Percentiles rank a stretch among this genome's conserved stretches.
Evolutionary conservation across 1,140 invertebrate species (phyloP).

Genomic region (Theocolax elegans): DNA sequence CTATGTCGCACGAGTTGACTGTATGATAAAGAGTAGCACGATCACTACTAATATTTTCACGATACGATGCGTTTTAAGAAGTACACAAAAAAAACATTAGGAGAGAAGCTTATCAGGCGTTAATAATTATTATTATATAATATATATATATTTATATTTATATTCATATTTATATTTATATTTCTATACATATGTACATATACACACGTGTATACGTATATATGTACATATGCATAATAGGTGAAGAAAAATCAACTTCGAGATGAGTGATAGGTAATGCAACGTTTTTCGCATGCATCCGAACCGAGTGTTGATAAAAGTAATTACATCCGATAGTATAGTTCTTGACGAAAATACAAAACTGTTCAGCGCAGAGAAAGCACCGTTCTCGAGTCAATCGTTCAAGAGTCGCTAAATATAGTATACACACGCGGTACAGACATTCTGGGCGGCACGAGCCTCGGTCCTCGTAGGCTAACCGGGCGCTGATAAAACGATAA

Average conservation of each 20-base stretch:
- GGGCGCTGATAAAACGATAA: too few relatives aligned
- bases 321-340: slow-evolving; percentile 29
- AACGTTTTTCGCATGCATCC: not conserved
- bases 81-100: slow-evolving; percentile 11
- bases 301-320: slow-evolving; percentile 3
- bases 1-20: slow-evolving; percentile 6
- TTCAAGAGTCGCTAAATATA: too few relatives aligned
- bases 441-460: too few relatives aligned
- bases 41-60: slow-evolving; percentile 17
- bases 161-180: too few relatives aligned
- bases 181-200: too few relatives aligned
- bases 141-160: too few relatives aligned
- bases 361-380: slow-evolving; percentile 1
- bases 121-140: too few relatives aligned
- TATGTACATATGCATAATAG: slow-evolving; percentile 18
- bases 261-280: too few relatives aligned
- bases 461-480: too few relatives aligned
- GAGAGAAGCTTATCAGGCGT: slow-evolving; percentile 8
- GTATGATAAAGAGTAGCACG: slow-evolving; percentile 14
- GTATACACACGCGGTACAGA: too few relatives aligned
- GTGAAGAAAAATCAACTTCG: slow-evolving; percentile 2
- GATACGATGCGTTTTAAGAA: slow-evolving; percentile 10
- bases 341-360: slow-evolving; percentile 14
- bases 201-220: too few relatives aligned
- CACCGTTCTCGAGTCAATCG: too few relatives aligned